Evolutionary conservation across 2,113 vertebrate species (phyloP).

Genomic region (Phaethon lepturus): DNA sequence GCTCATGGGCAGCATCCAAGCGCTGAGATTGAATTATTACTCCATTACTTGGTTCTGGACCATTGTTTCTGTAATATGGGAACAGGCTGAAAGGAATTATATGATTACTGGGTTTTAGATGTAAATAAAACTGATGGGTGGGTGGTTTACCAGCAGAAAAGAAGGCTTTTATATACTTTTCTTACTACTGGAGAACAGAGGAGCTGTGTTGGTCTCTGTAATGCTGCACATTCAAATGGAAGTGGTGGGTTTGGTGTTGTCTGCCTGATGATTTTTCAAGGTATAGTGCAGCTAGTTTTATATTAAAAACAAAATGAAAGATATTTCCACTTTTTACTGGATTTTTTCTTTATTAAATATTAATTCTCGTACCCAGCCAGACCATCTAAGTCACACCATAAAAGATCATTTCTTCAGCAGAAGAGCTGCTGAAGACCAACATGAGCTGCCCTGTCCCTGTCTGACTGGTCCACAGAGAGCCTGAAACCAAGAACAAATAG

Average conservation of each 20-base stretch:
- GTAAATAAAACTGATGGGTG: neutral
- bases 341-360: neutral
- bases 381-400: neutral
- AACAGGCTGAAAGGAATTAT: neutral
- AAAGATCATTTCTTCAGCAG: neutral
- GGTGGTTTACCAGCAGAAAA: neutral
- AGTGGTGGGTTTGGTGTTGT: neutral
- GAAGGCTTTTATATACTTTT: neutral
- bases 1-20: neutral
- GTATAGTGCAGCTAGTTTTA: neutral
- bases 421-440: neutral
- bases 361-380: neutral
- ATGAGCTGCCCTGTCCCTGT: neutral
- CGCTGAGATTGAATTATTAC: neutral
- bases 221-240: neutral
- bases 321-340: neutral
- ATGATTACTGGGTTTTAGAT: neutral
- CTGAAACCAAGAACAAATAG: neutral
- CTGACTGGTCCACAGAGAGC: neutral
- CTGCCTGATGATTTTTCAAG: neutral
- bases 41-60: neutral
- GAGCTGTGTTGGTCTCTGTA: neutral
- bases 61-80: neutral
- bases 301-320: accelerated
- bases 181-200: neutral